Conservation (phyloP, 2,888 invertebrate genomes). For the Willowsia nigromaculata region DNA sequence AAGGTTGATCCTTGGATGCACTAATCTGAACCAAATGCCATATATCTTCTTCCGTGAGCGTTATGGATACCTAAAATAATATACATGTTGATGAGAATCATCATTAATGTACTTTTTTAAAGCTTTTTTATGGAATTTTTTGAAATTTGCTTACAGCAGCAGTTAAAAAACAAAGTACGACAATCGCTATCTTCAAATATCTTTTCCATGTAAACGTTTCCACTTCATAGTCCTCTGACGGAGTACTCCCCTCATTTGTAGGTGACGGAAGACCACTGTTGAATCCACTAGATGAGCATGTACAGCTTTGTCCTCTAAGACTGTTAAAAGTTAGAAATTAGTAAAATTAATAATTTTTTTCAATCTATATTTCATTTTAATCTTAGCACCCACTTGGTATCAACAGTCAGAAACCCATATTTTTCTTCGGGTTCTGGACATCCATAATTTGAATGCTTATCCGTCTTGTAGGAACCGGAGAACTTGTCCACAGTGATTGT, state of each 20-base stretch:
- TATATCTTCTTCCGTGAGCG: slow-evolving; percentile 71
- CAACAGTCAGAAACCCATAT: slow-evolving; percentile 73
- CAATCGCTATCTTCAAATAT: slow-evolving; percentile 74
- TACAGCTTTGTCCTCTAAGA: neutral
- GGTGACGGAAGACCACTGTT: slow-evolving; percentile 74
- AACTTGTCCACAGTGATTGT: slow-evolving; percentile 67
- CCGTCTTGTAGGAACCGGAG: slow-evolving; percentile 29
- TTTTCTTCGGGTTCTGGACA: neutral
- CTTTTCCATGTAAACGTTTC: slow-evolving; percentile 74
- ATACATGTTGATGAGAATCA: neutral
- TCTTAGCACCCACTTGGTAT: slow-evolving; percentile 39
- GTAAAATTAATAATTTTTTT: neutral
- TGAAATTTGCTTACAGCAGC: slow-evolving; percentile 73
- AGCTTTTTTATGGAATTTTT: slow-evolving; percentile 20
- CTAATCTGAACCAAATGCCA: slow-evolving; percentile 70
- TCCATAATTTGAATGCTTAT: neutral
- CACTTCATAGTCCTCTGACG: slow-evolving; percentile 71
- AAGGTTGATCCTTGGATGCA: slow-evolving; percentile 58
- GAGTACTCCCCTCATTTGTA: slow-evolving; percentile 31
- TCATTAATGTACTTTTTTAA: neutral
- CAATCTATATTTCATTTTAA: neutral
- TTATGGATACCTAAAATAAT: slow-evolving; percentile 72
- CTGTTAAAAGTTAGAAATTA: neutral
- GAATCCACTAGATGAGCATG: slow-evolving; percentile 65
- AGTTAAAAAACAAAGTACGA: slow-evolving; percentile 67